phyloP scores from a whole-genome alignment of 2,888 invertebrate genomes.

The Heliconius ethilla region DNA sequence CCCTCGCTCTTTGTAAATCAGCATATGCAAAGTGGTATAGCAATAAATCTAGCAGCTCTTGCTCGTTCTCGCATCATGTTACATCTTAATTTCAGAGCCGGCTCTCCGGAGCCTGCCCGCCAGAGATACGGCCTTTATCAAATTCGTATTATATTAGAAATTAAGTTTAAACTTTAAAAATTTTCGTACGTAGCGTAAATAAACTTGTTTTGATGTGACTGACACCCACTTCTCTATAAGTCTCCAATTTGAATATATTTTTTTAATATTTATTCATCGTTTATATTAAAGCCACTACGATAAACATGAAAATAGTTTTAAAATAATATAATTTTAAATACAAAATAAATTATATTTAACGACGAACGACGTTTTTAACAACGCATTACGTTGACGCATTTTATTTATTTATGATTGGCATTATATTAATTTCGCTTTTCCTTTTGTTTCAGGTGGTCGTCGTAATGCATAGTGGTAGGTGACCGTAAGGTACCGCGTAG shows the following conservation, averaged over 20 bases:
- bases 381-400: conserved; percentile 36
- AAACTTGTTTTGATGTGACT: background rate
- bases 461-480: conserved; percentile 71
- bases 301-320: background rate
- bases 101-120: conserved; percentile 79
- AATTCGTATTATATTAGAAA: conserved; percentile 80
- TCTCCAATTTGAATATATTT: background rate
- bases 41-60: conserved; percentile 82
- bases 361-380: too few species aligned
- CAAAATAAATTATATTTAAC: background rate
- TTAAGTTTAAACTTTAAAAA: conserved; percentile 67
- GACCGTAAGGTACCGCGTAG: conserved; percentile 27
- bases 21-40: conserved; percentile 83
- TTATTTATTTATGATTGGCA: conserved; percentile 68
- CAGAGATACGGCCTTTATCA: conserved; percentile 81
- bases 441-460: conserved; percentile 82
- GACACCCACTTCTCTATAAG: conserved; percentile 5
- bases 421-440: conserved; percentile 82
- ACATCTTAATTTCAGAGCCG: conserved; percentile 83
- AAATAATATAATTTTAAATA: background rate
- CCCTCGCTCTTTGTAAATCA: conserved; percentile 81
- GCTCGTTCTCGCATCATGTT: conserved; percentile 84
- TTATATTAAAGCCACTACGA: background rate
- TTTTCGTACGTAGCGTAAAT: conserved; percentile 5
- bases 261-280: background rate